Percentiles rank a stretch among this genome's conserved stretches.
These are phyloP conservation scores for Lapara coniferarum DNA, from an alignment of 2,888 invertebrate species.

Conservation along the genomic window DNA sequence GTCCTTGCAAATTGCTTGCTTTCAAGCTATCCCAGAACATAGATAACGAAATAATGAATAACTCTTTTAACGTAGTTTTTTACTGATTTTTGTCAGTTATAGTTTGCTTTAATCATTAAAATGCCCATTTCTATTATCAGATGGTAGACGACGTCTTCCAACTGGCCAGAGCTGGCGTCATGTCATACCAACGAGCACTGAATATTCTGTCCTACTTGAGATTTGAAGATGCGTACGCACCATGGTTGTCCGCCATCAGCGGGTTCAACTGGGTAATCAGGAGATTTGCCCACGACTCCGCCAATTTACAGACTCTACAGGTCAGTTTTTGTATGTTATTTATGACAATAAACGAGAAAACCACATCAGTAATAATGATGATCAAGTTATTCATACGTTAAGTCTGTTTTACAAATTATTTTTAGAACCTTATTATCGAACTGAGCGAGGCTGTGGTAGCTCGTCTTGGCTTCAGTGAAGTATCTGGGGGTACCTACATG, in stretches of 20 bases:
- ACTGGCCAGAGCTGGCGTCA: constrained; percentile 79
- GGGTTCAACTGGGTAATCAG: constrained; percentile 73
- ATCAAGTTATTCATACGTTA: no score
- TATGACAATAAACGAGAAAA: neutral
- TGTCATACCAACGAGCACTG: constrained; percentile 80
- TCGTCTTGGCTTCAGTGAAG: constrained; percentile 79
- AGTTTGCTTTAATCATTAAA: no score
- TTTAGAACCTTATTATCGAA: constrained; percentile 69
- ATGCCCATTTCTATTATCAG: constrained; percentile 43
- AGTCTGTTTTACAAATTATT: constrained; percentile 29
- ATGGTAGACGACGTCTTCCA: constrained; percentile 86
- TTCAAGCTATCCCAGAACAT: no score
- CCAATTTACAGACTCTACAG: constrained; percentile 33
- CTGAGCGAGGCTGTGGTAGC: constrained; percentile 74
- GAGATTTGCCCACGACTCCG: constrained; percentile 66
- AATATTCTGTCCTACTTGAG: constrained; percentile 83
- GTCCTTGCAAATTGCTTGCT: no score
- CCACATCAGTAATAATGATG: neutral
- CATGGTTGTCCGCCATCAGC: constrained; percentile 86
- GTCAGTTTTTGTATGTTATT: constrained; percentile 7
- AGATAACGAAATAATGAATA: no score
- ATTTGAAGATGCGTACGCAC: constrained; percentile 86
- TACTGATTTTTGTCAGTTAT: no score
- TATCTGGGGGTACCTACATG: constrained; percentile 71
- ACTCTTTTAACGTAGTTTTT: no score